A percentile compares a stretch with the other conserved stretches of the same genome.
These are phyloP conservation scores for Notechis scutatus DNA, from an alignment of 2,113 vertebrate genomes.

Conservation along the genomic window DNA sequence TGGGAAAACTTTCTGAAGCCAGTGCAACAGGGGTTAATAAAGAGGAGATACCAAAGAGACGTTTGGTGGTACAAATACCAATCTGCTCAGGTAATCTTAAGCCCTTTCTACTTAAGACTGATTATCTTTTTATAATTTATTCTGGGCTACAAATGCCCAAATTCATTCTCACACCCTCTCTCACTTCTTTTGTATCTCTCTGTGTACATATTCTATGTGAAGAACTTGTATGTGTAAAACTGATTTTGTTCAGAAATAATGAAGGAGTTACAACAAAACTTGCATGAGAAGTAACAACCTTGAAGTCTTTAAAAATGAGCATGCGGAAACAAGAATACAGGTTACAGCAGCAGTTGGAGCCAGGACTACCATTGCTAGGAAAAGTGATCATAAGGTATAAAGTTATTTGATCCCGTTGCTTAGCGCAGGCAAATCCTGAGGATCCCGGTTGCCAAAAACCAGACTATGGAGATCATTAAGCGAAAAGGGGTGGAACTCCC, in stretches of 20 bases:
- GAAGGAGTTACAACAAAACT: neutral
- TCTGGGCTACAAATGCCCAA: neutral
- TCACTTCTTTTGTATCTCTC: neutral
- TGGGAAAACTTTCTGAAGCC: neutral
- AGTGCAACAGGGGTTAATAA: neutral
- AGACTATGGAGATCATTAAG: neutral
- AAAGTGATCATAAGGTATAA: neutral
- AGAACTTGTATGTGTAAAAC: neutral
- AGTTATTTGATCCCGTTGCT: neutral
- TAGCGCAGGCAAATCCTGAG: neutral
- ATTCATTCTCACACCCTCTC: neutral
- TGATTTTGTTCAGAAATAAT: neutral
- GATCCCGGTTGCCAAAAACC: neutral
- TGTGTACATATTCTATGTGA: neutral
- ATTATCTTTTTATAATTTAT: neutral
- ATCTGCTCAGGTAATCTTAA: neutral
- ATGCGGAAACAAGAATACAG: neutral
- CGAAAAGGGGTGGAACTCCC: neutral
- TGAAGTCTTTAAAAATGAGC: neutral
- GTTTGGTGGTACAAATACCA: neutral
- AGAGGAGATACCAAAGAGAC: neutral
- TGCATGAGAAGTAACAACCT: neutral
- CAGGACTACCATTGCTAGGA: neutral
- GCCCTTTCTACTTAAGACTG: neutral
- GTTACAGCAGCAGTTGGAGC: neutral